Percentiles rank a stretch among this genome's conserved stretches.
Evolutionary conservation across 2,888 invertebrate genomes (phyloP).

Genomic region (Heliconius sara): DNA sequence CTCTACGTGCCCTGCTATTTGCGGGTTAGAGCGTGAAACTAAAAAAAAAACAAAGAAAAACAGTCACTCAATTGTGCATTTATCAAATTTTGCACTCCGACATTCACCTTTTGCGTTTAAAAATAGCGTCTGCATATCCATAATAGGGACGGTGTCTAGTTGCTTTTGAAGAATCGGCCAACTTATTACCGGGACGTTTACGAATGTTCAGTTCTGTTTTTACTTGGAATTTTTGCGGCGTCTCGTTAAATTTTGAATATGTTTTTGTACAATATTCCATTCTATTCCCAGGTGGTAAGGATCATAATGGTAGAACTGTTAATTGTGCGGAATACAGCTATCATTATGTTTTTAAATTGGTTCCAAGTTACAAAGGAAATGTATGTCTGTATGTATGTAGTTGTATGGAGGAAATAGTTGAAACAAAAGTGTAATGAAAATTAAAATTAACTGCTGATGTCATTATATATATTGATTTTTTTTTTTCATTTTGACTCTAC

Average conservation of each 20-base stretch:
- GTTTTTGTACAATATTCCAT: conserved; percentile 28
- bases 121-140: conserved; percentile 45
- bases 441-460: not conserved
- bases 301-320: conserved; percentile 23
- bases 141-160: conserved; percentile 49
- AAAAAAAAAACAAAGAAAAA: not conserved
- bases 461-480: too few relatives aligned
- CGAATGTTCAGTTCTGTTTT: conserved; percentile 57
- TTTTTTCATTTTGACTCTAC: not conserved
- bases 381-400: conserved; percentile 29
- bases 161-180: conserved; percentile 56
- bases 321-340: conserved; percentile 37
- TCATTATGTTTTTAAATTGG: conserved; percentile 47
- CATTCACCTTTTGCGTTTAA: conserved; percentile 48
- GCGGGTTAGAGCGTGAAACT: not conserved
- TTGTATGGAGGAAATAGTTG: conserved; percentile 33
- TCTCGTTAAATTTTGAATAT: conserved; percentile 51
- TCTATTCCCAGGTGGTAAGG: conserved; percentile 32
- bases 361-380: conserved; percentile 42
- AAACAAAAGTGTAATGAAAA: conserved; percentile 14
- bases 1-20: not conserved
- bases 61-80: conserved; percentile 34
- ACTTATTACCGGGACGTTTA: conserved; percentile 60
- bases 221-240: conserved; percentile 52
- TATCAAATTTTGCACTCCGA: conserved; percentile 40